Base-by-base conservation (phyloP, 2,113 vertebrate species). In the Neopipo cinnamomea region DNA sequence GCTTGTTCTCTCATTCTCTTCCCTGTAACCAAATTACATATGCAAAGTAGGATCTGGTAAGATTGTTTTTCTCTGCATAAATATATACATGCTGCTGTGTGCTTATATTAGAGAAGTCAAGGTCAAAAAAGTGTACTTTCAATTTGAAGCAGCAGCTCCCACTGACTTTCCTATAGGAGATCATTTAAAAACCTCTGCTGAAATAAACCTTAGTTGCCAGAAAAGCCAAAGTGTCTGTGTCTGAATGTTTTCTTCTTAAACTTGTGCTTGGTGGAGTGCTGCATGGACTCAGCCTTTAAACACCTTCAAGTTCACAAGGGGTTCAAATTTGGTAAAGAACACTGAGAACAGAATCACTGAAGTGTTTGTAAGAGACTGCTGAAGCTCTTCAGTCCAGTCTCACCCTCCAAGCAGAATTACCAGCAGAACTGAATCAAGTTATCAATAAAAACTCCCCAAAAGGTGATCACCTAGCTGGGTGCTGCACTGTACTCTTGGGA, bases 1-100 rank as follows among this genome's bases (percentile, higher is more conserved):
- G 96, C 91, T 96, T 96, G 88, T 91, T 96, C 65, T 68, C 79
- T 94, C 88, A 95, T 94, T 95, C 85, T 93, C 94, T 97, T 93
- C 85, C 95, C 90, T 88, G 78, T 91, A 95, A 96, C 88, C 88
- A 93, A 94, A 95, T 96, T 95, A 95, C 44, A 86, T 81, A 95
- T 96, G 90, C 93, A 94, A 94, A 96, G 53, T 66, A 93, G 58
- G 49, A 85, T 90, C 85, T 93, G 85, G 72, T 81, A 84, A 49
- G 44, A 95, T 95, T 95, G 95, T 86, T 95, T 90, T 92, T 86
- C 82, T 56, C 82, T 87, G 73, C 42, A 65, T 84, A 97, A 93
- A 86, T 58, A 46, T 72, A 95, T 79, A 91, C 71, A 70, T 85
- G 61, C 91, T 85, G 88, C 90, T 91, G 35, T 93, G 90, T 78